Percentiles rank a stretch among this genome's conserved stretches.
These are phyloP conservation scores for Entomobrya proxima DNA, from an alignment of 2,888 invertebrate genomes.

Conservation along the genomic window DNA sequence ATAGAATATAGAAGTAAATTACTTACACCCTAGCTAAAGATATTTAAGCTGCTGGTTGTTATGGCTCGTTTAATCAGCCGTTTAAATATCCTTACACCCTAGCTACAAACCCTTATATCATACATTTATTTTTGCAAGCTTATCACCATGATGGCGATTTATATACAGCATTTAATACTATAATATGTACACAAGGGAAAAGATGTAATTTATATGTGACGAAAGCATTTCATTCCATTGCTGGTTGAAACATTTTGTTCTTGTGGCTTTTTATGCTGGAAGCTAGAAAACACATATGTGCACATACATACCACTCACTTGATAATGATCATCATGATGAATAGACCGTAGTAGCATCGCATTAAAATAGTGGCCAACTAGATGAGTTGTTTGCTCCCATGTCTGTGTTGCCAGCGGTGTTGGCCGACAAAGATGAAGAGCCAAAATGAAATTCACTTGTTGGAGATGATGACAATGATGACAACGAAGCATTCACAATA, in stretches of 20 bases:
- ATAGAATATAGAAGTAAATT: too few species aligned
- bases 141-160: too few species aligned
- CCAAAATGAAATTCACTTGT: constrained; percentile 53
- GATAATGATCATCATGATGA: constrained; percentile 46
- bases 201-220: background rate
- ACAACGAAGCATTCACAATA: constrained; percentile 38
- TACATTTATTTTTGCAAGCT: too few species aligned
- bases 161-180: background rate
- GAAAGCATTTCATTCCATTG: background rate
- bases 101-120: too few species aligned
- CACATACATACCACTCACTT: background rate
- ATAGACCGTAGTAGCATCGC: constrained; percentile 15
- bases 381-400: constrained; percentile 50
- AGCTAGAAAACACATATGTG: constrained; percentile 2
- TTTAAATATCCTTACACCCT: too few species aligned
- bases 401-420: background rate
- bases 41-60: too few species aligned
- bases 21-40: too few species aligned
- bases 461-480: constrained; percentile 25
- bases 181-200: background rate
- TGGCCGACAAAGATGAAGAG: constrained; percentile 44
- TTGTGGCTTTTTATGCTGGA: constrained; percentile 42
- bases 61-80: too few species aligned
- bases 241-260: constrained; percentile 4
- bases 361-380: constrained; percentile 58